Base-by-base conservation (phyloP, 1,140 invertebrate genomes). In the Brachionus sp. region DNA sequence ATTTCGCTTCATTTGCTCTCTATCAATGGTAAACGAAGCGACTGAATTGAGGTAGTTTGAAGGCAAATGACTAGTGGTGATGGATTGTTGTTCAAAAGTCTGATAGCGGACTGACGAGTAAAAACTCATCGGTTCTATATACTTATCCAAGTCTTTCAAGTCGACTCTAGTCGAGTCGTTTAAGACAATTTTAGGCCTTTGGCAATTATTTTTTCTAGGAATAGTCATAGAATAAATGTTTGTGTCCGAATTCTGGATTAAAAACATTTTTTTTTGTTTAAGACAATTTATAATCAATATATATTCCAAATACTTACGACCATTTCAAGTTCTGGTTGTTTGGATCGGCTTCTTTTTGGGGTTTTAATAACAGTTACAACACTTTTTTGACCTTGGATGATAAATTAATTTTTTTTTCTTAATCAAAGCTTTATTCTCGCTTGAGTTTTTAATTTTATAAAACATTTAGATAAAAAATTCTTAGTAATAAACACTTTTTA, bases 21-120 rank as follows among this genome's bases (percentile, higher is more conserved):
- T 75, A 46, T 75, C 70, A 16, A 75, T 75, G n/a, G 70, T 75
- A 29, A 75, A 75, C 42, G 70, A 75, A 12, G 70, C 25, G 9
- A 75, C 25, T 23, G 39, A 13, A 19, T 73, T 73, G 19, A 75
- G 23, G 25, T 75, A 44, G 12, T 7, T 75, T 23, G 19, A 6
- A 5, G 7, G 16, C 44, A 46, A 10, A 29, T 75, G 39, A 39
- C 66, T 70, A 70, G 29, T 35, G 29, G 2, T 46, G 12, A 13
- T 7, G 19, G 39, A 35, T 23, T n/a, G 16, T 6, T 25, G 50
- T 57, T 33, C 16, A 75, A 44, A 25, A 46, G 12, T 46, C 10
- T 75, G 39, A n/a, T 12, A 75, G 12, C 25, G 39, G 25, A 46
- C 5, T 7, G 70, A 70, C 37, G 35, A 70, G 35, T 70, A 70